phyloP scores from a whole-genome alignment of 2,888 invertebrate genomes.

The Erynnis tages region DNA sequence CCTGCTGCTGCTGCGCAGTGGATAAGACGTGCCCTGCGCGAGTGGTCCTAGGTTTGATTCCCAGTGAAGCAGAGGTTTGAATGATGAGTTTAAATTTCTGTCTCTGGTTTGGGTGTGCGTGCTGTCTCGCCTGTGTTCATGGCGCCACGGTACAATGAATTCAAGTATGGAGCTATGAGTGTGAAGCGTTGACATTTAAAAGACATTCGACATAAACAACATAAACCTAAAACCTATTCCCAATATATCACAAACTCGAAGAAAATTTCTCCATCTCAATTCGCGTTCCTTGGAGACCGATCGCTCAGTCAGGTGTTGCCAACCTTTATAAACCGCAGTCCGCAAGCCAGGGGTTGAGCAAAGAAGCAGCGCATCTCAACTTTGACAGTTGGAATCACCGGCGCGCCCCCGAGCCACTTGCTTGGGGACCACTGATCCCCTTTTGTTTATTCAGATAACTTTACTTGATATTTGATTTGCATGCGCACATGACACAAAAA shows the following conservation, averaged over 20 bases:
- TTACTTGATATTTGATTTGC: slow-evolving; percentile 1
- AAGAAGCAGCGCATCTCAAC: slow-evolving; percentile 18
- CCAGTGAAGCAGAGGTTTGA: too few relatives aligned
- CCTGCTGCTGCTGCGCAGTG: too few relatives aligned
- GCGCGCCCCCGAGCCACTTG: not conserved
- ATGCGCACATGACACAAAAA: too few relatives aligned
- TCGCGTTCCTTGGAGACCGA: slow-evolving; percentile 8
- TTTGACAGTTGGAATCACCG: slow-evolving; percentile 25
- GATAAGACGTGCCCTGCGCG: too few relatives aligned
- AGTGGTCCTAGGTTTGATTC: too few relatives aligned
- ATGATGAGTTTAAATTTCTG: too few relatives aligned
- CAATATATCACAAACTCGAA: not conserved
- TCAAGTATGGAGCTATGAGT: too few relatives aligned
- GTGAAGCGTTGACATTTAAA: too few relatives aligned
- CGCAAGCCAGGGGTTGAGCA: slow-evolving; percentile 3
- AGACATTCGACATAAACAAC: not conserved
- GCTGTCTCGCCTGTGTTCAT: too few relatives aligned
- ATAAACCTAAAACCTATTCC: not conserved
- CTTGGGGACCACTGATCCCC: slow-evolving; percentile 7
- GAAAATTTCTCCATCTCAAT: not conserved
- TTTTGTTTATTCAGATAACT: slow-evolving; percentile 6
- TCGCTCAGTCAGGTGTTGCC: slow-evolving; percentile 19
- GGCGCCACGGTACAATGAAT: too few relatives aligned
- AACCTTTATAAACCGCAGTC: slow-evolving; percentile 21
- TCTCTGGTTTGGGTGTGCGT: too few relatives aligned